Conservation (phyloP, 2,888 invertebrate genomes). For the Ochropacha duplaris region DNA sequence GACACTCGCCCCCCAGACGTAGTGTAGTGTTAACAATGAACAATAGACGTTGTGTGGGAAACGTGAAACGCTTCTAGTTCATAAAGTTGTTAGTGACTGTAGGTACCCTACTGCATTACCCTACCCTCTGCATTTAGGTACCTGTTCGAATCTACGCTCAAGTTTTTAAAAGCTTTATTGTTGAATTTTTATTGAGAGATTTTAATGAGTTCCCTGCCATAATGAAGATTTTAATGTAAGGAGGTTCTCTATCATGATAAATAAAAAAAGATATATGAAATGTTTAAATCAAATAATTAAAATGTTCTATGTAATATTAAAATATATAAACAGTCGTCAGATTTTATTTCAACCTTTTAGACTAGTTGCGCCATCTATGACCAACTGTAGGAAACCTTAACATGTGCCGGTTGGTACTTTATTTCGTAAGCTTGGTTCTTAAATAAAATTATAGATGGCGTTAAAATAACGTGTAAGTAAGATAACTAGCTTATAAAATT, state of each 20-base stretch:
- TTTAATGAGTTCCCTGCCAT: slow-evolving; percentile 74
- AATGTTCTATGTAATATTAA: slow-evolving; percentile 73
- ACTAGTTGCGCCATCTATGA: slow-evolving; percentile 11
- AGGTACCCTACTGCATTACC: no score
- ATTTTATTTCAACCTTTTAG: slow-evolving; percentile 18
- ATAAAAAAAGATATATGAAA: slow-evolving; percentile 40
- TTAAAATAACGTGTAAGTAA: not conserved
- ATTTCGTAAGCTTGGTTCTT: not conserved
- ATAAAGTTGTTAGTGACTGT: slow-evolving; percentile 73
- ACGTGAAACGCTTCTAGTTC: slow-evolving; percentile 80
- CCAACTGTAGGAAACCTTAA: not conserved
- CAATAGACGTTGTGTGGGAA: slow-evolving; percentile 72
- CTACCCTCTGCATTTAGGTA: slow-evolving; percentile 71
- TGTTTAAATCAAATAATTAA: slow-evolving; percentile 66
- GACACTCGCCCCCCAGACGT: slow-evolving; percentile 41
- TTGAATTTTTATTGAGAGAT: slow-evolving; percentile 74
- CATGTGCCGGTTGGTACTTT: not conserved
- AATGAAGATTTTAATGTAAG: slow-evolving; percentile 55
- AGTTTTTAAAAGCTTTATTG: slow-evolving; percentile 80
- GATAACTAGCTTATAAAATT: no score
- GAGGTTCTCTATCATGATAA: slow-evolving; percentile 60
- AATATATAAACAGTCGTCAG: slow-evolving; percentile 34
- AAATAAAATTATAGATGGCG: not conserved
- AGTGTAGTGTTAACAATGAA: slow-evolving; percentile 59
- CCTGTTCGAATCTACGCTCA: slow-evolving; percentile 78